Evolutionary conservation across 1,140 invertebrate genomes (phyloP).

Genomic region (Micrasema minimum): DNA sequence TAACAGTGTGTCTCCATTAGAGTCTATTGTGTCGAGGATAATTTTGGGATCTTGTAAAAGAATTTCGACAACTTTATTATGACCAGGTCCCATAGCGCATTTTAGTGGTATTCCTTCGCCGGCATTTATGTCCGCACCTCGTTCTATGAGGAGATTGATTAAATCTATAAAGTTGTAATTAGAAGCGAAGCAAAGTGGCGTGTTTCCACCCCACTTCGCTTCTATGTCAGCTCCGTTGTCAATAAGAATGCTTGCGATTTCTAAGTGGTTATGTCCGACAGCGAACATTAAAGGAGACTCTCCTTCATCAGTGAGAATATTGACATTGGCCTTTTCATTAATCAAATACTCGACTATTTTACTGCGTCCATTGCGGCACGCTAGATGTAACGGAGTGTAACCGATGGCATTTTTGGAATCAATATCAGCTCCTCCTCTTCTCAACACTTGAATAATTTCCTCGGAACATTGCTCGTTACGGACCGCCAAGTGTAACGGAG

Average conservation of each 20-base stretch:
- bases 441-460: neutral
- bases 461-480: neutral
- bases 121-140: neutral
- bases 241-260: neutral
- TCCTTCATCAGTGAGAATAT: neutral
- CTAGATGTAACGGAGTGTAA: conserved; percentile 1
- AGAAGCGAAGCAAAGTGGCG: neutral
- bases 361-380: neutral
- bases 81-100: neutral
- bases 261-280: neutral
- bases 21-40: neutral
- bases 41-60: neutral
- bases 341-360: neutral
- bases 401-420: neutral
- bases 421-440: conserved; percentile 3
- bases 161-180: neutral
- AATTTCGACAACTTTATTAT: conserved; percentile 4
- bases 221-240: conserved; percentile 1
- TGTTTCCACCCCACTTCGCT: neutral
- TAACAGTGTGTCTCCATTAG: neutral
- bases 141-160: neutral
- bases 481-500: neutral
- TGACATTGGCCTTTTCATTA: neutral
- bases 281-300: neutral
- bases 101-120: neutral